These are phyloP conservation scores for Brachystomella parvula DNA, from an alignment of 1,140 invertebrate genomes.

Conservation along the genomic window DNA sequence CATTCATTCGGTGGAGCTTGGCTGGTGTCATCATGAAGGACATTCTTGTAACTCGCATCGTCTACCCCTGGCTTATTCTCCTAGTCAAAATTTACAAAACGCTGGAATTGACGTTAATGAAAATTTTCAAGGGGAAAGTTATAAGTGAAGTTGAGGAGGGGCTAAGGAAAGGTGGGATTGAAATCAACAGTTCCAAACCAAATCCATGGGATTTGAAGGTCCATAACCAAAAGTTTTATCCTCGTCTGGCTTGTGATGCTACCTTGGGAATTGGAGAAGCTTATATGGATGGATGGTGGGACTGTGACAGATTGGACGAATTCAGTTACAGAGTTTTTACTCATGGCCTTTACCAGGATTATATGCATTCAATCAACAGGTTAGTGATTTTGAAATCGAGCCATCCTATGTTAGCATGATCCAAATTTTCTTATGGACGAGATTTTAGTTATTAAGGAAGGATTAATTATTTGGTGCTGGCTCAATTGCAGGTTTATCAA, in stretches of 20 bases:
- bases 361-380: constrained; percentile 17
- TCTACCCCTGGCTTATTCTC: neutral
- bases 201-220: constrained; percentile 27
- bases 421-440: too few species aligned
- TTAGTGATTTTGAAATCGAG: neutral
- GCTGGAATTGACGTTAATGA: constrained; percentile 14
- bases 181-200: constrained; percentile 22
- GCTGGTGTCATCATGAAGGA: neutral
- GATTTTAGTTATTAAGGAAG: too few species aligned
- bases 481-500: constrained; percentile 21
- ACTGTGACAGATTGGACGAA: constrained; percentile 25
- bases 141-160: neutral
- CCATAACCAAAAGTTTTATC: constrained; percentile 30
- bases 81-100: neutral
- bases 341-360: constrained; percentile 14
- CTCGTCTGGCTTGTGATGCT: constrained; percentile 24
- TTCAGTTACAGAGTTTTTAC: constrained; percentile 23
- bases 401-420: too few species aligned
- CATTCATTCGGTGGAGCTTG: neutral
- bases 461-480: too few species aligned
- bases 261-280: constrained; percentile 31
- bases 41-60: neutral
- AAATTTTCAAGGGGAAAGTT: neutral
- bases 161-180: constrained; percentile 15
- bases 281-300: constrained; percentile 36